Evolutionary conservation across 2,797 vertebrate species (phyloP).

Genomic region (Artibeus lituratus): DNA sequence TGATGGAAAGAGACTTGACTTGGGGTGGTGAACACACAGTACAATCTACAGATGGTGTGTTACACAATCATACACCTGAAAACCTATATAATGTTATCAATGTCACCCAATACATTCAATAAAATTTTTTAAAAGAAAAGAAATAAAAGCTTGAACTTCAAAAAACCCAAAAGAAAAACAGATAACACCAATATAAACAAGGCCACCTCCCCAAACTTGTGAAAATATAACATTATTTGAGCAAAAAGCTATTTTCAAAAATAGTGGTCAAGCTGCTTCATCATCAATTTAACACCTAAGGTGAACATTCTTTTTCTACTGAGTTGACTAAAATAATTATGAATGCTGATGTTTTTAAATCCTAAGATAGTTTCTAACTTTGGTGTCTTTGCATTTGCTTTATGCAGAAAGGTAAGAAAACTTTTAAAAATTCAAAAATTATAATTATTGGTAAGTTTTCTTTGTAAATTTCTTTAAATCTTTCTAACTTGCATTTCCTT

Average conservation of each 20-base stretch:
- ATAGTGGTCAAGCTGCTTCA: neutral
- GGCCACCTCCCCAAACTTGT: neutral
- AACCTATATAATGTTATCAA: no score
- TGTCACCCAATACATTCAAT: neutral
- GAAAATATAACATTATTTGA: slow-evolving; percentile 2
- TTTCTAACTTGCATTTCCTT: neutral
- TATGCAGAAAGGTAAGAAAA: neutral
- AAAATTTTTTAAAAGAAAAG: neutral
- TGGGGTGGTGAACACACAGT: neutral
- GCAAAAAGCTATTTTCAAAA: neutral
- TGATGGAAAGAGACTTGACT: neutral
- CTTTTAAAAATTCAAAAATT: neutral
- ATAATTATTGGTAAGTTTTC: neutral
- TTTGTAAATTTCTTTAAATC: neutral
- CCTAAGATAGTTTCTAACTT: neutral
- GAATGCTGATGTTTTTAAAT: neutral
- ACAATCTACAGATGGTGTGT: fast-evolving
- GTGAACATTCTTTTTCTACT: neutral
- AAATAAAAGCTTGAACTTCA: neutral
- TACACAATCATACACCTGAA: neutral
- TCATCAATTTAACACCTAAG: neutral
- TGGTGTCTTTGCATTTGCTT: neutral
- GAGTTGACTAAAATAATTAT: neutral
- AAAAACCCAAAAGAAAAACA: neutral
- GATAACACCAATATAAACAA: neutral